Evolutionary conservation across 2,797 vertebrate species (phyloP), one percentile per base, ranked within the genome.

Genomic region (Pampus argenteus): DNA sequence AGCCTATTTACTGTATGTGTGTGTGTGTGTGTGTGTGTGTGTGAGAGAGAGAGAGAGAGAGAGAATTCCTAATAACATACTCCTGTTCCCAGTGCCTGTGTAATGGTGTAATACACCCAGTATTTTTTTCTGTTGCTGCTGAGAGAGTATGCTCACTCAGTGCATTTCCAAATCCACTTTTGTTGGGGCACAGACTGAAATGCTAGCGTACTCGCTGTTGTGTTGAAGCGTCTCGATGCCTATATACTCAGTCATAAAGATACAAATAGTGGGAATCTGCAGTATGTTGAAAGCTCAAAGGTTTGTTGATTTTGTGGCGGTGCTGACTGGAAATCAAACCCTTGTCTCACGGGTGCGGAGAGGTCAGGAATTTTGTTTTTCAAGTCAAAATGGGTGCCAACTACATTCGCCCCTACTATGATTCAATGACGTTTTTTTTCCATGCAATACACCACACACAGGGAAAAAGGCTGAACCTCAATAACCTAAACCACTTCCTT

Each of bases 401-500:
- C 40, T 55, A 71, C 77, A 69, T 81, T 86, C 50, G 68, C 74
- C 76, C 71, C 54, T 65, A 74, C 57, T 62, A 77, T 79, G 83
- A 78, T 83, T 77, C 82, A 76, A 67, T 74, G 73, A 78, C 36
- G 51, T 0, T 79, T 89, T 78, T 78, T 74, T 76, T 83, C 71
- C 78, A 76, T 59, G 49, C 82, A 79, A 76, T 62, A 72, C 83
- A 88, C 79, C 91, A 79, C 86, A 92, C 83, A 77, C 67, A 29
- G 70, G 88, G 70, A 69, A 85, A 89, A 87, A 75, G 83, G 77
- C 74, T 61, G 67, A 86, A 86, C 84, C 88, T 92, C 90, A 88
- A 75, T 85, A 93, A 88, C 90, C 88, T 60, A 88, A 93, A 93
- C 92, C 92, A 93, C 92, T 93, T 95, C 94, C 93, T 93, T 89